Conservation (phyloP, 2,888 invertebrate genomes). For the Meghimatium bilineatum region DNA sequence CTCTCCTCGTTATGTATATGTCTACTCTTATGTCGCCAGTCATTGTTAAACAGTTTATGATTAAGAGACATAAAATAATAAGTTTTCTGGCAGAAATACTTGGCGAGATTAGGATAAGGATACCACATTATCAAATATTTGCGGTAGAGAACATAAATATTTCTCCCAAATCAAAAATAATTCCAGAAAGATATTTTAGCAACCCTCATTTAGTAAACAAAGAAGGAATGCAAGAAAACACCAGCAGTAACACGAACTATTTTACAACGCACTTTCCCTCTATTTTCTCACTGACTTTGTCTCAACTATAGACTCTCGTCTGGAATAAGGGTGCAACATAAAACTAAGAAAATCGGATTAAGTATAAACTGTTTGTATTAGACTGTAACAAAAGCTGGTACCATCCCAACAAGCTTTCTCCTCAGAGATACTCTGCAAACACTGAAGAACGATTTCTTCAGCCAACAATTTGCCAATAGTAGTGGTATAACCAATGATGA, state of each 20-base stretch:
- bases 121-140: no score
- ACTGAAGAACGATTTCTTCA: not conserved
- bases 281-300: not conserved
- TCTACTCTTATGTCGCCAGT: no score
- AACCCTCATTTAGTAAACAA: not conserved
- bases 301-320: not conserved
- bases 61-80: no score
- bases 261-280: not conserved
- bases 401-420: not conserved
- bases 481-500: conserved; percentile 29
- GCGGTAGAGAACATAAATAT: no score
- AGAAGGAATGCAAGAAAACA: not conserved
- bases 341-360: not conserved
- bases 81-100: no score
- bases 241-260: not conserved
- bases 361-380: not conserved
- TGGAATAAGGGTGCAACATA: not conserved
- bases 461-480: conserved; percentile 11
- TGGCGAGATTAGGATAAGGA: no score
- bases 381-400: not conserved
- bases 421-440: not conserved
- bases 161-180: no score
- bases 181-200: not conserved
- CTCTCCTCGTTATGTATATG: no score
- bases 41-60: no score